Evolutionary conservation across 2,888 invertebrate species (phyloP).

Genomic region (Drosophila subquinaria): DNA sequence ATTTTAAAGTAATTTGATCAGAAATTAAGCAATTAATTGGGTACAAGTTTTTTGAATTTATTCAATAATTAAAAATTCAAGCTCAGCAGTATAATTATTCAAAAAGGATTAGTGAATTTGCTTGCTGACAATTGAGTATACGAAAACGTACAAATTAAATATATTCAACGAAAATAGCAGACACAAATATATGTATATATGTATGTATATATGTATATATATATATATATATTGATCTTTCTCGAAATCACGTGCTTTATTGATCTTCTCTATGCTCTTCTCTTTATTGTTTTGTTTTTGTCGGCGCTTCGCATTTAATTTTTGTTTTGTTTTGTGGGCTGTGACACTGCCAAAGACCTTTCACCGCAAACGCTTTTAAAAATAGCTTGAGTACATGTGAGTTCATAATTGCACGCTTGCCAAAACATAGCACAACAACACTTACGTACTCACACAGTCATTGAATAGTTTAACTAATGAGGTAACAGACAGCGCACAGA

Average conservation of each 20-base stretch:
- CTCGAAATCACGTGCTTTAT: conserved; percentile 4
- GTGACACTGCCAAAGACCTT: conserved; percentile 54
- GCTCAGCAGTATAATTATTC: background rate
- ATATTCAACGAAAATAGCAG: no score
- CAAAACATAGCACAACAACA: conserved; percentile 28
- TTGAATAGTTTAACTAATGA: conserved; percentile 55
- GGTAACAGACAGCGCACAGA: conserved; percentile 61
- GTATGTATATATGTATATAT: no score
- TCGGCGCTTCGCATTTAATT: conserved; percentile 1
- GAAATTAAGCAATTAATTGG: background rate
- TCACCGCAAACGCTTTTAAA: conserved; percentile 47
- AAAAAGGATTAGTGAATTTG: background rate
- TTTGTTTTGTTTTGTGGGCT: conserved; percentile 5
- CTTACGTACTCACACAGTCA: conserved; percentile 5
- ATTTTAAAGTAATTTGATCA: no score
- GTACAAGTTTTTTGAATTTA: background rate
- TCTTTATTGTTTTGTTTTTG: background rate
- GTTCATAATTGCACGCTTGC: conserved; percentile 41
- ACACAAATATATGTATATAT: no score
- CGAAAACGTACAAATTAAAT: no score
- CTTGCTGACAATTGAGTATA: no score
- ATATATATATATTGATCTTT: background rate
- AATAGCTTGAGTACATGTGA: conserved; percentile 41
- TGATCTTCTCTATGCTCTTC: background rate
- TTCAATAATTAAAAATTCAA: background rate